Base-by-base conservation (phyloP, 2,113 vertebrate species). In the Pollachius pollachius region DNA sequence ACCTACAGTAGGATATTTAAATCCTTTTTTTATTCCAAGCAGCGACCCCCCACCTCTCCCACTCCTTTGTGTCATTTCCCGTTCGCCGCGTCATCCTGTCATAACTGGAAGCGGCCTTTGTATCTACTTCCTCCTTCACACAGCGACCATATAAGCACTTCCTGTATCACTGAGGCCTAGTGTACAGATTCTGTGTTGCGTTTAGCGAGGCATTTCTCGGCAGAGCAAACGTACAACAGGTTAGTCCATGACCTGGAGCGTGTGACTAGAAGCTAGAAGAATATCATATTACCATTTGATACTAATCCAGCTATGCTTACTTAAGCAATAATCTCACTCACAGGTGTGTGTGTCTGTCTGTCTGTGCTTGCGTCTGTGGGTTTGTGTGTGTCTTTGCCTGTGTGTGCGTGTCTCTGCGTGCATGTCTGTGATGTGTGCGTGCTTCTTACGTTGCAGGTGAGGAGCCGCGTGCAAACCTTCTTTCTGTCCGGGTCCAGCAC, bases 391-490 rank as follows among this genome's bases (percentile, higher is more conserved):
- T 41, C 1, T 48, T 1, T 65, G 70, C 15, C 58, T 15, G 54
- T 57, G 54, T 56, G 54, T 4, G 65, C n/a, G 54, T 56, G 54
- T 56, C 11, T 56, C 11, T 56, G 54, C 15, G 54, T 57, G 54
- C 13, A 16, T 57, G 54, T 57, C 9, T 57, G 54, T 56, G 5
- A 23, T 56, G 54, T 57, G 54, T 57, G 54, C 13, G 54, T 57
- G 54, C n/a, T 16, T 65, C 85, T 89, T 93, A 97, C 96, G 91
- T 97, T 97, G 94, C 96, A 97, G 65, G 96, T 97, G 70, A 97
- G 88, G 77, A 97, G 87, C 57, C 96, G 94, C n/a, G 95, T 97
- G 86, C 96, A 97, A 80, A 96, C 93, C 87, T 95, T 96, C 89
- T 96, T 94, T 88, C 94, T 94, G 82, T 96, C 95, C 0, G 93